Base-by-base conservation (phyloP, 2,888 invertebrate species). In the Athalia circularis region DNA sequence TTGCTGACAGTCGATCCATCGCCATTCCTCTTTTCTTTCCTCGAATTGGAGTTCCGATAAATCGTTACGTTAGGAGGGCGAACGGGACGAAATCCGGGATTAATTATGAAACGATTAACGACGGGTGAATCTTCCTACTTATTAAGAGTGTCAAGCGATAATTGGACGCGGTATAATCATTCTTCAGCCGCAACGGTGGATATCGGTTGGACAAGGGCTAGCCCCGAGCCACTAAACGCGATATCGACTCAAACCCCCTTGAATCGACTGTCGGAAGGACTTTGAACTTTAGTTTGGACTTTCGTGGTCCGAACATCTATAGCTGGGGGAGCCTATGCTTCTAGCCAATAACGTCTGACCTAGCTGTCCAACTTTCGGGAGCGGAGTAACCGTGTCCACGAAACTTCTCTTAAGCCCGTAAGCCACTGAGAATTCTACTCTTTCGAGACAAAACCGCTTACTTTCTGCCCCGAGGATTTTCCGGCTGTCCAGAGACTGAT, bases 311-410 rank as follows among this genome's bases (percentile, higher is more conserved):
- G 29, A 29, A 29, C 29, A 29, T 29, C 29, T 29, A 29, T 29
- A 29, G 29, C 29, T 29, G 29, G 29, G 29, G 29, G 29, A 29
- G 68, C 68, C 54, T 68, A 68, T 68, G 68, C 52, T 68, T 68
- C 68, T 45, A 72, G 59, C 72, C 72, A 72, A 72, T 72, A 72
- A 72, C 59, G 59, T 59, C 72, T 72, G 72, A 72, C 59, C 72
- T 72, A 47, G 57, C 29, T 72, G 72, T 57, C 72, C 72, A 72
- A 59, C 57, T 72, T 54, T 72, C 45, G 45, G 72, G 13, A 72
- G 57, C 59, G 29, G 29, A 29, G 29, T 29, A 72, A 47, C 72
- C 72, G 52, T 59, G 72, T 59, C 72, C 72, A 7, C 47, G 57
- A 59, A 72, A 72, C 13, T 72, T 72, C 72, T 45, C 68, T 68